phyloP scores from a whole-genome alignment of 2,797 vertebrate species.

The Buphagus erythrorhynchus region DNA sequence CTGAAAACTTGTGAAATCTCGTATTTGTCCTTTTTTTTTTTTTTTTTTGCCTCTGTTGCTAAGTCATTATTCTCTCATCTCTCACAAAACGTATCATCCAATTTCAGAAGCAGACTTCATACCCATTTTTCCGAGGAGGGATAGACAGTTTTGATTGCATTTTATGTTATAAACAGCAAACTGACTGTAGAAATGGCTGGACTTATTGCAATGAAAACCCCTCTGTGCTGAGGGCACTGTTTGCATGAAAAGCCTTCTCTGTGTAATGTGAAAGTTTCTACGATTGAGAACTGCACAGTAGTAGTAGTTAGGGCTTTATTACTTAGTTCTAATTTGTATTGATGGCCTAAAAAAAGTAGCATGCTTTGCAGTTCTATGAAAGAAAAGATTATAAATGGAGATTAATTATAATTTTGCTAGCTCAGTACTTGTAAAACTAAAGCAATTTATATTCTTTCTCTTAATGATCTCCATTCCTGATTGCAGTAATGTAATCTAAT shows the following conservation, averaged over 20 bases:
- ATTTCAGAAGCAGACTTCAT: slow-evolving; percentile 63
- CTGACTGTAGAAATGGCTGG: slow-evolving; percentile 52
- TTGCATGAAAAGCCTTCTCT: slow-evolving; percentile 66
- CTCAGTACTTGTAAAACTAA: slow-evolving; percentile 99
- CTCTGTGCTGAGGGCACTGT: slow-evolving; percentile 65
- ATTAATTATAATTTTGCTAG: slow-evolving; percentile 99
- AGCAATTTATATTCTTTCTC: slow-evolving; percentile 99
- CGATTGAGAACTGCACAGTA: slow-evolving; percentile 67
- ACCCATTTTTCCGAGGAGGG: slow-evolving; percentile 38
- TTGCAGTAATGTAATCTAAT: slow-evolving; percentile 99
- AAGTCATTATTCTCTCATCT: slow-evolving; percentile 66
- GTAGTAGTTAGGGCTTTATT: slow-evolving; percentile 86
- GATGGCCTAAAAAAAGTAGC: slow-evolving; percentile 95
- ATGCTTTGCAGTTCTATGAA: slow-evolving; percentile 94
- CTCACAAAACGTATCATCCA: slow-evolving; percentile 4
- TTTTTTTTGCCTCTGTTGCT: neutral
- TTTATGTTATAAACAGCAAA: slow-evolving; percentile 51
- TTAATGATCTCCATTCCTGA: slow-evolving; percentile 99
- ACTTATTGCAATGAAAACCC: slow-evolving; percentile 57
- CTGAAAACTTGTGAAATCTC: slow-evolving; percentile 24
- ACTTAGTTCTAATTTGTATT: slow-evolving; percentile 97
- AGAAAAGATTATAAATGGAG: slow-evolving; percentile 99
- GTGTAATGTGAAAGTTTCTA: slow-evolving; percentile 77
- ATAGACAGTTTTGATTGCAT: slow-evolving; percentile 16
- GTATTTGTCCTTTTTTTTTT: neutral